Evolutionary conservation across 2,888 invertebrate genomes (phyloP).

Genomic region (Cephus pulcher): DNA sequence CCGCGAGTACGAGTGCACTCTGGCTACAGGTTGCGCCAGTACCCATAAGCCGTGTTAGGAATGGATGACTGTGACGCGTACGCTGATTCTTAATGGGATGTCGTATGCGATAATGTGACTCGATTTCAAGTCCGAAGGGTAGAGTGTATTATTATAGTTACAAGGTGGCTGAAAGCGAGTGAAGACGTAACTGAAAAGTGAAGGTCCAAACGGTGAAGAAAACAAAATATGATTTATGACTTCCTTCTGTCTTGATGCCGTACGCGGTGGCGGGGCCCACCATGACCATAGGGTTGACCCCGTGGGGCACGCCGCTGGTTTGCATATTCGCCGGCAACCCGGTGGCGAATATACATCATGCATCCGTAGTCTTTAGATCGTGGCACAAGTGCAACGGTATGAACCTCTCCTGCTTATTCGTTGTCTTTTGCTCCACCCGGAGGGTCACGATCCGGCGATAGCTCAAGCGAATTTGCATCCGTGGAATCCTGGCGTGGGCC

Average conservation of each 20-base stretch:
- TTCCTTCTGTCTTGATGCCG: conserved; percentile 40
- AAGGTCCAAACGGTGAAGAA: conserved; percentile 9
- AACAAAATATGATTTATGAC: conserved; percentile 53
- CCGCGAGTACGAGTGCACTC: conserved; percentile 8
- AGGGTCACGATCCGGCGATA: conserved; percentile 63
- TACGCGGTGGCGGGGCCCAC: conserved; percentile 34
- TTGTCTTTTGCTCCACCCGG: conserved; percentile 38
- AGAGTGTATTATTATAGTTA: neutral
- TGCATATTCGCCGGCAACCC: conserved; percentile 61
- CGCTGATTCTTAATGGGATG: neutral
- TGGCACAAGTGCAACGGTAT: conserved; percentile 47
- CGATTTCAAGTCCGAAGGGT: neutral
- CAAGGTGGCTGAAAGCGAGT: conserved; percentile 5
- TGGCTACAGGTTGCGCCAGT: neutral
- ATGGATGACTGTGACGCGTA: neutral
- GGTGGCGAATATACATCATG: conserved; percentile 63
- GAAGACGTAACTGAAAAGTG: conserved; percentile 17
- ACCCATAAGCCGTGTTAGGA: neutral
- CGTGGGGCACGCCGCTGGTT: conserved; percentile 48
- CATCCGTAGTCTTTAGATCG: conserved; percentile 36
- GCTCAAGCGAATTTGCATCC: conserved; percentile 64
- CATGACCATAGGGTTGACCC: conserved; percentile 51
- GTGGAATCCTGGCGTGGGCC: conserved; percentile 62
- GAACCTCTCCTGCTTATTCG: conserved; percentile 32
- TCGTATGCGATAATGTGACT: neutral